Evolutionary conservation across 1,140 invertebrate species (phyloP).

Genomic region (Heliconius eleuchia): DNA sequence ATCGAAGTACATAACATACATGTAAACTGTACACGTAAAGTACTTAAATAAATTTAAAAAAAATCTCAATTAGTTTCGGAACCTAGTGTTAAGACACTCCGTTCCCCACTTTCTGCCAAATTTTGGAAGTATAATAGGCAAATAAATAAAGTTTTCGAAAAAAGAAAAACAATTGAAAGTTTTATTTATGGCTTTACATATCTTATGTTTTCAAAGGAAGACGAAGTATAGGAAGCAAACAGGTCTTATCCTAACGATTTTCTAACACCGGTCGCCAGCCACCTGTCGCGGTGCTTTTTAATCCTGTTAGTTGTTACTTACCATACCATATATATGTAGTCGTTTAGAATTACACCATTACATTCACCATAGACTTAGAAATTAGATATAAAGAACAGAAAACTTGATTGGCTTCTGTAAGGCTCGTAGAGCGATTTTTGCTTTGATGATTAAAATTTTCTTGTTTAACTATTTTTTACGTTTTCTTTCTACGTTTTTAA

Average conservation of each 20-base stretch:
- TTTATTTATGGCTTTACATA: neutral
- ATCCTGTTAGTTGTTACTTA: slow-evolving; percentile 73
- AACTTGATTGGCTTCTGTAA: neutral
- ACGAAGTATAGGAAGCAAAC: slow-evolving; percentile 31
- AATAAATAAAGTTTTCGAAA: neutral
- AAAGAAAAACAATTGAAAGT: too few species aligned
- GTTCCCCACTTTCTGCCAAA: too few species aligned
- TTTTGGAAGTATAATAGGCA: too few species aligned
- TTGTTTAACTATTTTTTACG: too few species aligned
- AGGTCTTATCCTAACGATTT: slow-evolving; percentile 56
- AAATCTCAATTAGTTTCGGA: too few species aligned
- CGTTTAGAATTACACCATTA: slow-evolving; percentile 75
- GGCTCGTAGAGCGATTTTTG: too few species aligned
- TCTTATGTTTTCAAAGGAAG: slow-evolving; percentile 14
- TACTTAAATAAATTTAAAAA: too few species aligned
- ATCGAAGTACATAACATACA: neutral
- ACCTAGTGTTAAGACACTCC: too few species aligned
- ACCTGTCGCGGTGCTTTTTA: slow-evolving; percentile 74
- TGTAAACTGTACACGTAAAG: neutral
- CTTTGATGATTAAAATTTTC: too few species aligned
- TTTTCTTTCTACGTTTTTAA: too few species aligned
- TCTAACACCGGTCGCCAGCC: slow-evolving; percentile 64
- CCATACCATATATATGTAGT: slow-evolving; percentile 73
- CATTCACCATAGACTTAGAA: slow-evolving; percentile 50
- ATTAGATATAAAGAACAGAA: neutral